Base-by-base conservation (phyloP, 1,140 invertebrate species). In the Pogonomyrmex barbatus region DNA sequence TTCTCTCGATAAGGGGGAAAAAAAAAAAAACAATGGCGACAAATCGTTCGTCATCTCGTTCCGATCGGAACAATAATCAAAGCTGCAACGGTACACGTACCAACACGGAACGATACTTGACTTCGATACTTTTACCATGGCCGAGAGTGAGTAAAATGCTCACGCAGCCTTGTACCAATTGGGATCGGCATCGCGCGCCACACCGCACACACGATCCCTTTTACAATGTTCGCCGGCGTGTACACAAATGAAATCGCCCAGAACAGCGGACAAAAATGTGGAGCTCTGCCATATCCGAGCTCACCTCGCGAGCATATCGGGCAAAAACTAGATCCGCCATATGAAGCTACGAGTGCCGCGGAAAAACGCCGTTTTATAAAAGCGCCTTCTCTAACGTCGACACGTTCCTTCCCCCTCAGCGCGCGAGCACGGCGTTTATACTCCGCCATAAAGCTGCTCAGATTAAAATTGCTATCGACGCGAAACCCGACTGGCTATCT, bases 91-190 rank as follows among this genome's bases (percentile, higher is more conserved):
- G 17, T 36, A 39, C 24, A 24, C 39, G 85, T 24, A 33, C 56
- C 24, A 63, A 52, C 58, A 30, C 39, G 68, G 45, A 73, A 83
- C 79, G 79, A 83, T 83, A 83, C 79, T 83, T 85, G 62, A 60
- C 84, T 88, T 88, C 87, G 45, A 77, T 89, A 90, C 89, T 90
- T 90, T 90, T 90, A 90, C 88, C 89, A 52, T 91, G 84, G 87
- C 75, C 81, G 91, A 89, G 83, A 88, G 82, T 63, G 88, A 88
- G 88, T 86, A 91, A 88, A 90, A 86, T 91, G 86, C 82, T 85
- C 86, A 86, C 71, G 89, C 89, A 91, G 87, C 91, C 91, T 92
- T 92, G 90, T 92, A 90, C 90, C 85, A 90, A 91, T 92, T 92
- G 87, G 89, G 50, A 90, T 89, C 85, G 85, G 81, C 70, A 63